These are phyloP conservation scores for Nansenia antarctica DNA, from an alignment of 2,113 vertebrate species.

Conservation along the genomic window DNA sequence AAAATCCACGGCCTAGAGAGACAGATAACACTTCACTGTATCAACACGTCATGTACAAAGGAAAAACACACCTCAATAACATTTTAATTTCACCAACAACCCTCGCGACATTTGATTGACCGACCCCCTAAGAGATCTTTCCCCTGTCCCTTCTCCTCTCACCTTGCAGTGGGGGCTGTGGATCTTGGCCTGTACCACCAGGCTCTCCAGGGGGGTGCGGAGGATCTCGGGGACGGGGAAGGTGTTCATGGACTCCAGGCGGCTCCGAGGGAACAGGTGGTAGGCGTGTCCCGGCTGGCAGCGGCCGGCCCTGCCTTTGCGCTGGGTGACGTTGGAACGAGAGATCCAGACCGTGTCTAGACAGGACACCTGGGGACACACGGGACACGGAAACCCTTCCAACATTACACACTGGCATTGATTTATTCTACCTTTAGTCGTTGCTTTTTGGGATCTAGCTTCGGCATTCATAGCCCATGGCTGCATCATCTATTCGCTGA, in stretches of 20 bases:
- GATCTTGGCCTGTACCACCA: conserved; percentile 95
- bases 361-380: conserved; percentile 84
- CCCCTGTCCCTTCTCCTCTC: background rate
- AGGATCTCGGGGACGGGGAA: conserved; percentile 95
- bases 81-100: no score
- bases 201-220: conserved; percentile 91
- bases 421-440: background rate
- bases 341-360: conserved; percentile 96
- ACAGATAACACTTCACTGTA: background rate
- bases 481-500: background rate
- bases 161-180: conserved; percentile 92
- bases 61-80: no score
- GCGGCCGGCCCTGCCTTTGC: conserved; percentile 90
- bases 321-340: conserved; percentile 90
- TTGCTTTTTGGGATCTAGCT: background rate
- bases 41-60: no score
- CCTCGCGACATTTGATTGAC: background rate
- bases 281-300: conserved; percentile 94
- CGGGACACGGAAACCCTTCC: background rate
- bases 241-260: conserved; percentile 82
- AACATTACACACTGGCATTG: background rate
- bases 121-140: background rate
- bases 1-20: conserved; percentile 87
- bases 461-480: background rate
- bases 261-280: conserved; percentile 87